phyloP scores from a whole-genome alignment of 1,140 invertebrate genomes.

The Bombus cullumanus region DNA sequence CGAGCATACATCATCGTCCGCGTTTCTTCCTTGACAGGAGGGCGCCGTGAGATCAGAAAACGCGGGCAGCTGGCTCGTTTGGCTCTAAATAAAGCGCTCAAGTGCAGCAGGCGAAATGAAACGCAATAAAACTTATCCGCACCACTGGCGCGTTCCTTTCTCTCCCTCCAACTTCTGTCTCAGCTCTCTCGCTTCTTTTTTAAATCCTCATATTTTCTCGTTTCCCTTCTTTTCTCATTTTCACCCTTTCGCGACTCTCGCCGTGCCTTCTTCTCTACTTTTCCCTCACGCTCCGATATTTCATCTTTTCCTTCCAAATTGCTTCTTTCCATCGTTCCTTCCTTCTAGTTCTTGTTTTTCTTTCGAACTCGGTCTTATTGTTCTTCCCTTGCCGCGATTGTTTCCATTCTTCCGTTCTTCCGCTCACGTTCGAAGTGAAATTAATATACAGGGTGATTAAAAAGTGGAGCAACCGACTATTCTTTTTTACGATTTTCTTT shows the following conservation, averaged over 20 bases:
- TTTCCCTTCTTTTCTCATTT: neutral
- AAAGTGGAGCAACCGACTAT: neutral
- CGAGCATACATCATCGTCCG: constrained; percentile 38
- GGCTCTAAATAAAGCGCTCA: constrained; percentile 48
- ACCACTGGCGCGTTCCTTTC: neutral
- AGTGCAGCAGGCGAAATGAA: constrained; percentile 37
- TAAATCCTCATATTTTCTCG: neutral
- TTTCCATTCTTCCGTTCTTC: neutral
- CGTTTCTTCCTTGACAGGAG: constrained; percentile 48
- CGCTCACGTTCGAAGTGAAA: neutral
- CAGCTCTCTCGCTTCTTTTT: neutral
- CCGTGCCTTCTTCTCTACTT: too few relatives aligned
- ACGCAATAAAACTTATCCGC: constrained; percentile 51
- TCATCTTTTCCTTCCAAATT: neutral
- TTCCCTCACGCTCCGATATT: neutral
- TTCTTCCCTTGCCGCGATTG: neutral
- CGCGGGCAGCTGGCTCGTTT: constrained; percentile 39
- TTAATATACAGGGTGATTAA: neutral
- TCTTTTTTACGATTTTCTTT: neutral
- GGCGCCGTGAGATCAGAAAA: constrained; percentile 36
- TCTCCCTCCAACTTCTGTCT: neutral
- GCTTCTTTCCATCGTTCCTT: neutral
- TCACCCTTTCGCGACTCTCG: neutral
- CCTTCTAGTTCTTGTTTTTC: neutral
- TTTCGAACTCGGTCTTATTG: neutral